Evolutionary conservation across 1,140 invertebrate genomes (phyloP), one percentile per base, ranked within the genome.

Genomic region (Musca vetustissima): DNA sequence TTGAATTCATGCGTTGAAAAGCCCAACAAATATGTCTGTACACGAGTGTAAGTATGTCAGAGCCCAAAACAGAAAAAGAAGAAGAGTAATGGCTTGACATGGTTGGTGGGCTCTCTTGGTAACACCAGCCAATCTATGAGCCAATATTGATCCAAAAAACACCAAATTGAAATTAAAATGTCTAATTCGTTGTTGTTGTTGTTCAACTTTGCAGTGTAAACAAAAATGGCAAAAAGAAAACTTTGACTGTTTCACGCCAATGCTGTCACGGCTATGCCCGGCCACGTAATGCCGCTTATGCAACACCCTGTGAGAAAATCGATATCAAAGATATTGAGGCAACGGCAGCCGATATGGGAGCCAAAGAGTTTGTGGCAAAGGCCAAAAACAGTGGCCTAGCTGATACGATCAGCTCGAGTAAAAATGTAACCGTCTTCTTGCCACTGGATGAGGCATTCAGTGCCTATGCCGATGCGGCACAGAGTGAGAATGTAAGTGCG

Each of bases 261-360:
- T 89, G 88, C 72, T 89, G 88, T 72, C 84, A 87, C 70, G 88
- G 88, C 19, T 88, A 83, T 77, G 77, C 83, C 66, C 82, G 86
- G 67, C 75, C 83, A 64, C 74, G 78, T 8, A 83, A 81, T 25
- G 78, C 80, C 15, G 77, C 77, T 73, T 81, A 73, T 79, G 82
- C 70, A 85, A 86, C 76, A 72, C 77, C 71, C 50, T 82, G 80
- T 66, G 83, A 86, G 76, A 83, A 87, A 81, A 80, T 85, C 24
- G 83, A 86, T 50, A 80, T 87, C 68, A 85, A 86, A 72, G 80
- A 82, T 19, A 71, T 87, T 48, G 71, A 83, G 55, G 83, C 85
- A 17, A 87, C 87, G 0, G 79, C 87, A 17, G 78, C 83, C 43
- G 83, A 85, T 47, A 74, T 88, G 73, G 86, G 85, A 8, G 83